These are phyloP conservation scores for Thamnaconus septentrionalis DNA, from an alignment of 2,113 vertebrate genomes.

Conservation along the genomic window DNA sequence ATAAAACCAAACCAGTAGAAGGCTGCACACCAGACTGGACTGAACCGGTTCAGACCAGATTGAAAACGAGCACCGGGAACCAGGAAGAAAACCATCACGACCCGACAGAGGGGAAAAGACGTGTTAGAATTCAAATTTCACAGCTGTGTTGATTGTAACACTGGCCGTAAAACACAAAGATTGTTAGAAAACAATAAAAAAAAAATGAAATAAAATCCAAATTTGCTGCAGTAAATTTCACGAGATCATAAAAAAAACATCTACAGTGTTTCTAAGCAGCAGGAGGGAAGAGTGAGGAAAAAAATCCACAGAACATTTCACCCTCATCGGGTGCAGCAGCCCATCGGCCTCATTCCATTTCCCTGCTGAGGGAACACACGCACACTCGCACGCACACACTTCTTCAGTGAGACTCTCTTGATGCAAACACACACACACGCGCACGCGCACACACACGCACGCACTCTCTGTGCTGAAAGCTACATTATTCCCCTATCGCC, in stretches of 20 bases:
- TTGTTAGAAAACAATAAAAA: background rate
- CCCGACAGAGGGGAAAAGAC: too few species aligned
- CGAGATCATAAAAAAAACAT: background rate
- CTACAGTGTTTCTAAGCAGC: background rate
- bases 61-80: too few species aligned
- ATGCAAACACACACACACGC: background rate
- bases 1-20: too few species aligned
- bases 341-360: slow-evolving; percentile 27
- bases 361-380: slow-evolving; percentile 17
- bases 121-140: too few species aligned
- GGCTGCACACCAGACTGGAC: too few species aligned
- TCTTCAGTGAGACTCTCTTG: background rate
- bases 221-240: background rate
- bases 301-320: slow-evolving; percentile 17
- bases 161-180: background rate
- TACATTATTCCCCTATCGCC: slow-evolving; percentile 41
- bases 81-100: too few species aligned
- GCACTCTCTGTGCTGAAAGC: slow-evolving; percentile 15
- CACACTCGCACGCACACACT: slow-evolving; percentile 14
- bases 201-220: background rate
- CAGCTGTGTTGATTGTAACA: background rate
- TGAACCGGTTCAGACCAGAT: too few species aligned
- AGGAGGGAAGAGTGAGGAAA: slow-evolving; percentile 11
- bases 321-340: slow-evolving; percentile 18
- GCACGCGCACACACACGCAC: slow-evolving; percentile 8